Conservation (phyloP, 2,888 invertebrate species). For the Yponomeuta plumbellus region DNA sequence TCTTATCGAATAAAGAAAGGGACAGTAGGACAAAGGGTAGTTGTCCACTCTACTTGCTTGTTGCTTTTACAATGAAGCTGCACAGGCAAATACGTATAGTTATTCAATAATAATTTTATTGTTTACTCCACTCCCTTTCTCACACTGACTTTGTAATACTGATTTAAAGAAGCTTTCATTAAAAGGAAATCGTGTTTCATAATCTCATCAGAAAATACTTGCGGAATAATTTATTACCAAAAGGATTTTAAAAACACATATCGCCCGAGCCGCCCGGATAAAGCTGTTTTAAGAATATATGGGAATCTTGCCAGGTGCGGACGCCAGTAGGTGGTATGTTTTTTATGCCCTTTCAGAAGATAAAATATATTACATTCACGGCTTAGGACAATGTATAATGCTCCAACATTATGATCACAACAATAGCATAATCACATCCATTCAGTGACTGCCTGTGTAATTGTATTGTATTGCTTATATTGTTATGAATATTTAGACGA, state of each 20-base stretch:
- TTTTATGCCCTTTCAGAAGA: not conserved
- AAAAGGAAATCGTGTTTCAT: conserved; percentile 46
- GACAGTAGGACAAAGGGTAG: no score
- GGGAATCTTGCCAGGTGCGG: conserved; percentile 59
- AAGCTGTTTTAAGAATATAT: conserved; percentile 67
- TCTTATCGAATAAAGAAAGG: no score
- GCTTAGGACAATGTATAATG: not conserved
- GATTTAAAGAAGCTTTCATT: not conserved
- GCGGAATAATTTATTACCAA: conserved; percentile 66
- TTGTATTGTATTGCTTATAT: not conserved
- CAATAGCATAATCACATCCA: not conserved
- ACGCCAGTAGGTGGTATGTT: conserved; percentile 7
- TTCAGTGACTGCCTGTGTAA: not conserved
- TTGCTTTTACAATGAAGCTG: no score
- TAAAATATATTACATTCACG: not conserved
- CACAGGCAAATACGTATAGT: no score
- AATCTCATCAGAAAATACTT: conserved; percentile 48
- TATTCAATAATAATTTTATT: no score
- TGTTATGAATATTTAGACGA: not conserved
- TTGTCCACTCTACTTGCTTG: no score
- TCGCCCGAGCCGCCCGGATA: conserved; percentile 49
- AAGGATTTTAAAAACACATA: conserved; percentile 70
- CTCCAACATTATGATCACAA: not conserved
- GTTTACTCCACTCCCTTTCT: no score
- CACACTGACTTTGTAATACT: no score